Evolutionary conservation across 2,113 vertebrate genomes (phyloP).

Genomic region (Octodon degus): DNA sequence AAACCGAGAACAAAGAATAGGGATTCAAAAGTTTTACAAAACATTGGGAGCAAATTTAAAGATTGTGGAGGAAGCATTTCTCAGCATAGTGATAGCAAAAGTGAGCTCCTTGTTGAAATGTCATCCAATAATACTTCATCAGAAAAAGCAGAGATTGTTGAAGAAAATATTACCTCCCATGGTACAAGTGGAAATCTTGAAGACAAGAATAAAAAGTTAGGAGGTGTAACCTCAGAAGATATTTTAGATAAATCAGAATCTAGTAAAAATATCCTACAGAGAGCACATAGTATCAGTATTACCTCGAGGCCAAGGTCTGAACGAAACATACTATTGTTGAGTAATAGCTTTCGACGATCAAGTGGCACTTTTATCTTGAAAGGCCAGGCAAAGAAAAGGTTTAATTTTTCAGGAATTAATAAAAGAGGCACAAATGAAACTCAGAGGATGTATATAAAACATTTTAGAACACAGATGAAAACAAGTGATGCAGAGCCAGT

Average conservation of each 20-base stretch:
- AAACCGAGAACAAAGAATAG: constrained; percentile 70
- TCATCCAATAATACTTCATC: constrained; percentile 49
- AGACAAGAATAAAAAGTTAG: constrained; percentile 46
- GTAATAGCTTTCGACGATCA: constrained; percentile 77
- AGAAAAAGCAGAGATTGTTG: constrained; percentile 45
- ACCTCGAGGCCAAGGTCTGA: constrained; percentile 73
- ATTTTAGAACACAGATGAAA: constrained; percentile 66
- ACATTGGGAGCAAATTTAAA: constrained; percentile 30
- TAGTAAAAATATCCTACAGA: constrained; percentile 57
- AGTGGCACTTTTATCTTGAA: constrained; percentile 81
- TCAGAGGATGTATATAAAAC: constrained; percentile 49
- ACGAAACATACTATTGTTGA: constrained; percentile 73
- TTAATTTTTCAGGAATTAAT: constrained; percentile 79
- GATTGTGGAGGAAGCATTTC: constrained; percentile 65
- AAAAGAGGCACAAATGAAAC: constrained; percentile 81
- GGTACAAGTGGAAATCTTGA: constrained; percentile 48
- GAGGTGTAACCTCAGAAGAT: constrained; percentile 65
- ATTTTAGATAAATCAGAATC: constrained; percentile 56
- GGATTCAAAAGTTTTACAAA: constrained; percentile 70
- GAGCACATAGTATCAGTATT: constrained; percentile 20
- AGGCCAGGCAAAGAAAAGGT: constrained; percentile 86
- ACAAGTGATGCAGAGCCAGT: neutral
- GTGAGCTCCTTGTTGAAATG: constrained; percentile 75
- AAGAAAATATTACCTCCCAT: constrained; percentile 27
- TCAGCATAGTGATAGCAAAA: neutral